Evolutionary conservation across 1,140 invertebrate genomes (phyloP).

Genomic region (Zaprionus camerounensis): DNA sequence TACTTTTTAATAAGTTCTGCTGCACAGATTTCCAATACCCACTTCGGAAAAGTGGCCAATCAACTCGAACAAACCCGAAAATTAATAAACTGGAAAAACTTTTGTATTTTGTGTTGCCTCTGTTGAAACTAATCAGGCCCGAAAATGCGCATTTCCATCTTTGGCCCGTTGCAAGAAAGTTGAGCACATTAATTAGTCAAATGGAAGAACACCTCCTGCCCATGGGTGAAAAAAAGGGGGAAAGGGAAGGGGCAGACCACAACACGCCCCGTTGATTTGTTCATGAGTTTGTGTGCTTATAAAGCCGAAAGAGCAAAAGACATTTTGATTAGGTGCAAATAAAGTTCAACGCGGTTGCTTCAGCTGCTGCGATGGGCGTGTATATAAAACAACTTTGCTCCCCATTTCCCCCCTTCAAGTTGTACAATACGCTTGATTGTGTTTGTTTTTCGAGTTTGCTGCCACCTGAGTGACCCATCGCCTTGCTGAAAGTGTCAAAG

Average conservation of each 20-base stretch:
- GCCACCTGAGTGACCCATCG: slow-evolving; percentile 53
- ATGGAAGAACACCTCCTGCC: slow-evolving; percentile 33
- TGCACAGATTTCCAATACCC: slow-evolving; percentile 17
- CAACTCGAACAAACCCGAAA: slow-evolving; percentile 30
- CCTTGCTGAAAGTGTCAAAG: slow-evolving; percentile 47
- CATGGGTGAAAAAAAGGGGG: background rate
- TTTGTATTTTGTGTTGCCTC: slow-evolving; percentile 12
- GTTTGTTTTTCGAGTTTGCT: slow-evolving; percentile 27
- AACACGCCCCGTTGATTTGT: slow-evolving; percentile 40
- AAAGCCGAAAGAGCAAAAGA: slow-evolving; percentile 35
- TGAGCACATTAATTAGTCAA: slow-evolving; percentile 76
- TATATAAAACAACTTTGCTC: background rate
- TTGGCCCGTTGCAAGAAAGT: slow-evolving; percentile 47
- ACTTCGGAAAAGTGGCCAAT: slow-evolving; percentile 1
- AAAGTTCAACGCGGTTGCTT: slow-evolving; percentile 49
- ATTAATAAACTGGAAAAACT: slow-evolving; percentile 34
- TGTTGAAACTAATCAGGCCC: slow-evolving; percentile 45
- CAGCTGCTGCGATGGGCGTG: background rate
- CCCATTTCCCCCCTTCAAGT: background rate
- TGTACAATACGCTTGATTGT: slow-evolving; percentile 20
- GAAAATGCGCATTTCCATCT: slow-evolving; percentile 33
- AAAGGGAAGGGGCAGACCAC: background rate
- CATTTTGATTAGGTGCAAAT: slow-evolving; percentile 58
- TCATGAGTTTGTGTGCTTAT: slow-evolving; percentile 54
- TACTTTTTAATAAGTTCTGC: slow-evolving; percentile 5